Conservation (phyloP, 2,888 invertebrate genomes). For the Coelopa pilipes region DNA sequence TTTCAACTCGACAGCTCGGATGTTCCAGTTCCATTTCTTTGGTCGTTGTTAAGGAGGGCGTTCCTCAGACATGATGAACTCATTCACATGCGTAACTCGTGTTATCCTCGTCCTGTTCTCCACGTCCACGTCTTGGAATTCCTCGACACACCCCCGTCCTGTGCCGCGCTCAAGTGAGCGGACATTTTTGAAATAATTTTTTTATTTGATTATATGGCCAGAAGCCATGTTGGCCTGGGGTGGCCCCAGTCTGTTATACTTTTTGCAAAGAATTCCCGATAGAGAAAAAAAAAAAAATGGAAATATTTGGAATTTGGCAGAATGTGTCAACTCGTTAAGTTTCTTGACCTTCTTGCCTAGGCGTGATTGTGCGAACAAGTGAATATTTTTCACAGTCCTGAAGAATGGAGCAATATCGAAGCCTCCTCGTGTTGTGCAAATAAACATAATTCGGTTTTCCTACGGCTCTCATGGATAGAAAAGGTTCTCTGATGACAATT, state of each 20-base stretch:
- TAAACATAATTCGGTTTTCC: too few relatives aligned
- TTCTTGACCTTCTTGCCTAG: too few relatives aligned
- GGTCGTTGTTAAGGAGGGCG: not conserved
- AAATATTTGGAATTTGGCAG: too few relatives aligned
- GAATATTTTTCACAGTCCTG: too few relatives aligned
- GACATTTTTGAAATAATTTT: conserved; percentile 12
- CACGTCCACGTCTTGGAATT: not conserved
- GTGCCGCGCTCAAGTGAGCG: not conserved
- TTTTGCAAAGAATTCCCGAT: not conserved
- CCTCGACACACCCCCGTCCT: not conserved
- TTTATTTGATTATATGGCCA: not conserved
- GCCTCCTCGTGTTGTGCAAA: too few relatives aligned
- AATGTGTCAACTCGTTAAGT: too few relatives aligned
- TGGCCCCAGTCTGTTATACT: not conserved
- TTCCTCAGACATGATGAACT: not conserved
- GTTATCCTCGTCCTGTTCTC: not conserved
- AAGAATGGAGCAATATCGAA: too few relatives aligned
- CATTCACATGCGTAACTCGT: conserved; percentile 26
- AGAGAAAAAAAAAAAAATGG: too few relatives aligned
- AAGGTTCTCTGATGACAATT: too few relatives aligned
- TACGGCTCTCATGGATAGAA: too few relatives aligned
- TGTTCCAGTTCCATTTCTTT: not conserved
- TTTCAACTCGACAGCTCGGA: not conserved
- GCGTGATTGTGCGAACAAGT: too few relatives aligned
- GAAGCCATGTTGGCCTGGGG: too few relatives aligned